Evolutionary conservation across 2,113 vertebrate species (phyloP), one percentile per base, ranked within the genome.

Genomic region (Butastur rufipennis): DNA sequence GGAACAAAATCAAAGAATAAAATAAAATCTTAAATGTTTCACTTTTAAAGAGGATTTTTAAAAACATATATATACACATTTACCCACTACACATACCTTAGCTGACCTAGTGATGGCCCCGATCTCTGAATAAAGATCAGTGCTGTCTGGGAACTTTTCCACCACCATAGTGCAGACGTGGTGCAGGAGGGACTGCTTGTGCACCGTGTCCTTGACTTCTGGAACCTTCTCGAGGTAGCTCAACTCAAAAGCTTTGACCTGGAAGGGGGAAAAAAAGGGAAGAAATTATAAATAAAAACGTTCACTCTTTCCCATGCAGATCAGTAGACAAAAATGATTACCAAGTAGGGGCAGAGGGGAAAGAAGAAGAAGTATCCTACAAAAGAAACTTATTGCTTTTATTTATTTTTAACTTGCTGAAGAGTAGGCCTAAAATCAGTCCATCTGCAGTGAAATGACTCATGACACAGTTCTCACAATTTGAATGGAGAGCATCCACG

Each of bases 141-240:
- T 99, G 97, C 99, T 99, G 95, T 99, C 99, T 62, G 99, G 99
- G 96, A 99, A 99, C 97, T 99, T 99, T 96, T 99, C 99, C 19
- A 99, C 99, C 93, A 99, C 99, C 73, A 99, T 99, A 97, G 99
- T 98, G 97, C 99, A 99, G 97, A 99, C 98, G 0, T 99, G 99
- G 96, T 99, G 99, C 90, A 99, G 98, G 83, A 99, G 98, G 2
- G 99, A 99, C 98, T 99, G 99, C 96, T 99, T 99, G 80, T 99
- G 99, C 94, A 99, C 99, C 0, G 99, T 99, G 97, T 99, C 99
- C 98, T 99, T 99, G 77, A 99, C 99, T 97, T 99, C 99, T 47
- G 99, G 99, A 98, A 99, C 99, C 97, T 99, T 99, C 98, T 99
- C 99, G 97, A 99, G 98, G 98, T 99, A 99, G 97, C 98, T 99